These are phyloP conservation scores for Stomatorhinus ivindoensis DNA, from an alignment of 2,113 vertebrate genomes.

Conservation along the genomic window DNA sequence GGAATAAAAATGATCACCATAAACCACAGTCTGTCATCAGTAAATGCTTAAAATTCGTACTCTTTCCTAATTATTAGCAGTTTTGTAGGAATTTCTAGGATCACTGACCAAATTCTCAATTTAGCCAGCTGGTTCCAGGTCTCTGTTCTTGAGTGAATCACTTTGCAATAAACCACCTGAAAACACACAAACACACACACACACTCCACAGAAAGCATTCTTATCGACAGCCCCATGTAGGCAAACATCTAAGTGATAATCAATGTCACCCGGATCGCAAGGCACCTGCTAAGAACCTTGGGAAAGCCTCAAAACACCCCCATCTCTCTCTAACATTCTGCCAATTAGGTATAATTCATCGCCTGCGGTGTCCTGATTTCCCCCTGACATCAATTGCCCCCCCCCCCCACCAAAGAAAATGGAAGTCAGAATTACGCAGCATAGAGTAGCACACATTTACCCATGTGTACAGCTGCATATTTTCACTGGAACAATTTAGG, in stretches of 20 bases:
- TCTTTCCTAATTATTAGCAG: background rate
- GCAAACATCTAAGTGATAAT: background rate
- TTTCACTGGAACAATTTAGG: background rate
- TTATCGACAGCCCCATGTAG: background rate
- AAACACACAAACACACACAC: background rate
- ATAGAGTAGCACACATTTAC: background rate
- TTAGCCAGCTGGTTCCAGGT: background rate
- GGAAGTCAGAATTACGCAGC: slow-evolving; percentile 1
- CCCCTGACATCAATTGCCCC: background rate
- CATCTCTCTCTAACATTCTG: background rate
- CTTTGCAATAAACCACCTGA: background rate
- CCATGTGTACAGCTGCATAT: background rate
- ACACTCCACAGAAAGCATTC: background rate
- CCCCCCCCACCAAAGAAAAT: background rate
- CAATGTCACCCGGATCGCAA: background rate
- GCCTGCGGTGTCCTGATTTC: background rate
- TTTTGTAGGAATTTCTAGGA: background rate
- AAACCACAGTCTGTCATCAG: background rate
- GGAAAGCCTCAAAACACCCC: background rate
- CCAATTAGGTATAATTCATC: background rate
- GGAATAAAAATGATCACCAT: background rate
- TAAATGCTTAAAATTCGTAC: background rate
- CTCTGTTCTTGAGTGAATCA: background rate
- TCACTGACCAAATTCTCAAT: background rate
- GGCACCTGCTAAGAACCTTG: background rate